Evolutionary conservation across 2,113 vertebrate genomes (phyloP).

Genomic region (Ciconia stormi): DNA sequence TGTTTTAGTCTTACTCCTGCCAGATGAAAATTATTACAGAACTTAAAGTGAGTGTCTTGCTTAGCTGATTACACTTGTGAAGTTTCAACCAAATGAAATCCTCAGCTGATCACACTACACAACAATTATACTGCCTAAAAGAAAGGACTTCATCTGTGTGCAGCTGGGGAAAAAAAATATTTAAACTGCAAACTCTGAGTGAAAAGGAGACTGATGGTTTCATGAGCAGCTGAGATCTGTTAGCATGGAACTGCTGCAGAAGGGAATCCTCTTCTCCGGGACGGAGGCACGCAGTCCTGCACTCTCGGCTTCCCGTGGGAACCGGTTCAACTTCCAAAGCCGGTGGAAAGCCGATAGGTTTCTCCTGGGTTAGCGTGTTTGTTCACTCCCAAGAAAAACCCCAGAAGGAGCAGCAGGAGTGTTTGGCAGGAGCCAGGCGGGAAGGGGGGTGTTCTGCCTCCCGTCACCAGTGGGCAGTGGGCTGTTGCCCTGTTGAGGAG

Average conservation of each 20-base stretch:
- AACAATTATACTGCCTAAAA: not conserved
- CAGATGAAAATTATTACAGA: slow-evolving; percentile 4
- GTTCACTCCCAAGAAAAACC: not conserved
- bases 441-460: not conserved
- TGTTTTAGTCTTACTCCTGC: not conserved
- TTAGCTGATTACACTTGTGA: not conserved
- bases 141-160: not conserved
- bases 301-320: not conserved
- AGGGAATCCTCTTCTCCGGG: not conserved
- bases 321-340: not conserved
- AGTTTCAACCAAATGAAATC: not conserved
- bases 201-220: not conserved
- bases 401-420: not conserved
- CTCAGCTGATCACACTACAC: not conserved
- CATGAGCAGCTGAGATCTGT: not conserved
- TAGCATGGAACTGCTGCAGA: not conserved
- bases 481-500: rapidly evolving
- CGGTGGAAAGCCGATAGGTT: not conserved
- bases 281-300: rapidly evolving
- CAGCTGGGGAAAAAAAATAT: not conserved
- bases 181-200: not conserved
- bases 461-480: not conserved
- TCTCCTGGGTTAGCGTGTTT: not conserved
- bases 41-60: not conserved
- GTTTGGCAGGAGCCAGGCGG: not conserved